Conservation (phyloP, 2,113 vertebrate genomes). For the Gambusia affinis region DNA sequence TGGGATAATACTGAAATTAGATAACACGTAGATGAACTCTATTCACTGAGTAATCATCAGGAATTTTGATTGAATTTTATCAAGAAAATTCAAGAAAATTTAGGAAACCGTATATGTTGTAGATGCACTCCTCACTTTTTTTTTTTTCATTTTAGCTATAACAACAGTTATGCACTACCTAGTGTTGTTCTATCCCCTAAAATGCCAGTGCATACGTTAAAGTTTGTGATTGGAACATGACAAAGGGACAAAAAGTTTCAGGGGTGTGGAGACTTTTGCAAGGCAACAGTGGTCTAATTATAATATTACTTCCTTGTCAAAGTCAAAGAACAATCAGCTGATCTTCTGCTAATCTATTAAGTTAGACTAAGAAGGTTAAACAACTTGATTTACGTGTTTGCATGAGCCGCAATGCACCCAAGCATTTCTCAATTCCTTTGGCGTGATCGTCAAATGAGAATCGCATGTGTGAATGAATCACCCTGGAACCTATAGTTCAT, state of each 20-base stretch:
- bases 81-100: too few relatives aligned
- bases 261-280: too few relatives aligned
- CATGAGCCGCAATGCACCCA: not conserved
- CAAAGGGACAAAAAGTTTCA: too few relatives aligned
- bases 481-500: slow-evolving; percentile 8
- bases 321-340: not conserved
- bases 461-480: slow-evolving; percentile 5
- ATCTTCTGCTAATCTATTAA: not conserved
- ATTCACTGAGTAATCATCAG: too few relatives aligned
- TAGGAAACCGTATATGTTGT: not conserved
- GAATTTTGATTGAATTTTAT: too few relatives aligned
- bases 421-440: not conserved
- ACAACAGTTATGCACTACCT: not conserved
- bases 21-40: too few relatives aligned
- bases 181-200: not conserved
- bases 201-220: too few relatives aligned
- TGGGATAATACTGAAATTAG: too few relatives aligned
- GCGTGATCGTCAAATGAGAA: not conserved
- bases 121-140: not conserved
- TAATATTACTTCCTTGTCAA: slow-evolving; percentile 1
- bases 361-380: not conserved
- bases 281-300: not conserved
- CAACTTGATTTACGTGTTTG: not conserved
- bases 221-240: too few relatives aligned
- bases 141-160: not conserved